Conservation (phyloP, 1,140 invertebrate genomes). For the Stratiolaelaps scimitus region DNA sequence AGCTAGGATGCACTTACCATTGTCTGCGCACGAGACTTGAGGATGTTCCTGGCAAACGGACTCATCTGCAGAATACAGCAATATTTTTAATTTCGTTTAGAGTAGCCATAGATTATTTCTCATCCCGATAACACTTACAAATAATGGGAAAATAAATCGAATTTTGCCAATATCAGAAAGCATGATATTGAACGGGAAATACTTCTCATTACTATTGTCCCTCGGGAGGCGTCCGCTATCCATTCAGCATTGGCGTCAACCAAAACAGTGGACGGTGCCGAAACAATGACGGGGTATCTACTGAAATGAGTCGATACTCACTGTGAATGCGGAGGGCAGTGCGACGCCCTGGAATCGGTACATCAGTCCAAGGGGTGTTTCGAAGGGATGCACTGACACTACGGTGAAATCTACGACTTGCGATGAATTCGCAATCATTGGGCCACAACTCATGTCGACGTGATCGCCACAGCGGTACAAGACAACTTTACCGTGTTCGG, state of each 20-base stretch:
- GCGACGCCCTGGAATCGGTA: constrained; percentile 80
- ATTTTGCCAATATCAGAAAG: not conserved
- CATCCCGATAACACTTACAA: too few relatives aligned
- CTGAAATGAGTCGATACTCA: constrained; percentile 36
- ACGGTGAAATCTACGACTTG: constrained; percentile 61
- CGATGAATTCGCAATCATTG: constrained; percentile 62
- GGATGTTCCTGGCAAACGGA: not conserved
- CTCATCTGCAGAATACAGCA: constrained; percentile 2
- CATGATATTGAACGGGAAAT: not conserved
- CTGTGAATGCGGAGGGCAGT: constrained; percentile 56
- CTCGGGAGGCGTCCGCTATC: not conserved
- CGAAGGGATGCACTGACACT: constrained; percentile 49
- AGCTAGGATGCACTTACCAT: constrained; percentile 1
- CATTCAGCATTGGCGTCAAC: not conserved
- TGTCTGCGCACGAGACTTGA: not conserved
- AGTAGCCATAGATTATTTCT: too few relatives aligned
- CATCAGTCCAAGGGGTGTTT: constrained; percentile 49
- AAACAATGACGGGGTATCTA: too few relatives aligned
- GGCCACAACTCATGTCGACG: constrained; percentile 79
- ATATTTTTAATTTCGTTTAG: too few relatives aligned
- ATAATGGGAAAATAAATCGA: too few relatives aligned
- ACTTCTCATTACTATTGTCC: not conserved
- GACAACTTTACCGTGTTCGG: constrained; percentile 49
- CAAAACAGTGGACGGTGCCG: too few relatives aligned
- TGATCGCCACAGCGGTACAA: constrained; percentile 69